Percentiles rank a stretch among this genome's conserved stretches.
Conservation (phyloP, 1,140 invertebrate species). For the Temnothorax longispinosus region DNA sequence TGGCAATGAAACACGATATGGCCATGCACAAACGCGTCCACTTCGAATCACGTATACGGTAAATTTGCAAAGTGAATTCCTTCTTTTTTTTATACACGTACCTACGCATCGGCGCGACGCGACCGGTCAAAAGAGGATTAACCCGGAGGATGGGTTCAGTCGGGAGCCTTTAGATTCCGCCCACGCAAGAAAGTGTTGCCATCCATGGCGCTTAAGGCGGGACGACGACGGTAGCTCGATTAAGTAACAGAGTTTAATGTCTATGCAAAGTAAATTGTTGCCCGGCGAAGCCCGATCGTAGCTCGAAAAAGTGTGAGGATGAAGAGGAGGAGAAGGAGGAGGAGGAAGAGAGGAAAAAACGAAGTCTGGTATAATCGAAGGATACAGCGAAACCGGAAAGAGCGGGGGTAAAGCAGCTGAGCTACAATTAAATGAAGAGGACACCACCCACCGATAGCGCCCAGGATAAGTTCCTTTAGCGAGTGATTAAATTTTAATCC, state of each 20-base stretch:
- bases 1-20: conserved; percentile 62
- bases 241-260: conserved; percentile 76
- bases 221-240: conserved; percentile 64
- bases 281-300: conserved; percentile 47
- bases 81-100: background rate
- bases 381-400: conserved; percentile 51
- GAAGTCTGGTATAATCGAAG: conserved; percentile 47
- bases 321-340: background rate
- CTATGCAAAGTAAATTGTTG: conserved; percentile 75
- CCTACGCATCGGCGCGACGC: background rate
- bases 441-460: conserved; percentile 77
- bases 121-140: conserved; percentile 17
- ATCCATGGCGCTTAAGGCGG: conserved; percentile 46
- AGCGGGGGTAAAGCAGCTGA: conserved; percentile 42
- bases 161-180: conserved; percentile 39
- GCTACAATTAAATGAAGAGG: conserved; percentile 80
- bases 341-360: conserved; percentile 16
- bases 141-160: background rate
- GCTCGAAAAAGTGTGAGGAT: conserved; percentile 50
- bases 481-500: conserved; percentile 83
- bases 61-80: conserved; percentile 44
- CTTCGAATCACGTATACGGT: conserved; percentile 22
- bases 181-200: conserved; percentile 59
- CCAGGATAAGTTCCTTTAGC: conserved; percentile 79
- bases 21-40: conserved; percentile 13